A percentile compares a stretch with the other conserved stretches of the same genome.
phyloP scores from a whole-genome alignment of 53 echinoderm and acorn worm genomes.

The Henricia sp. region DNA sequence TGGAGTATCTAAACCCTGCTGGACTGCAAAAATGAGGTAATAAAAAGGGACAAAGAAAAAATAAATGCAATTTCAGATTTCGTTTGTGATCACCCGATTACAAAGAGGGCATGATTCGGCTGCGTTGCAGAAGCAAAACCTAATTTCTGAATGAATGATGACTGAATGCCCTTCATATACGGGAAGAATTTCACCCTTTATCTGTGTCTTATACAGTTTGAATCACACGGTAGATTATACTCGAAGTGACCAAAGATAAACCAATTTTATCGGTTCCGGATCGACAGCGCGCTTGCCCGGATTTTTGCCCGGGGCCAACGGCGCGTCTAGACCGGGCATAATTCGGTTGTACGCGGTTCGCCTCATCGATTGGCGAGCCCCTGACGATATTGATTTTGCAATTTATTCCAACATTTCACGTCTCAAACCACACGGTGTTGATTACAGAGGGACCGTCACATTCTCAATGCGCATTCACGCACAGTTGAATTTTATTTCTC shows the following conservation, averaged over 20 bases:
- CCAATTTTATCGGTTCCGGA: too few species aligned
- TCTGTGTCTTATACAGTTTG: too few species aligned
- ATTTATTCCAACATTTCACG: conserved; percentile 9
- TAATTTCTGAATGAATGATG: too few species aligned
- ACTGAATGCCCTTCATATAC: too few species aligned
- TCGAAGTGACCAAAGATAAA: too few species aligned
- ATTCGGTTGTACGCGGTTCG: neutral
- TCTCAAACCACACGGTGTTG: conserved; percentile 17
- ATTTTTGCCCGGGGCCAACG: neutral
- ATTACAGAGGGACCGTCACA: neutral
- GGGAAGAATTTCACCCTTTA: too few species aligned
- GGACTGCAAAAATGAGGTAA: neutral
- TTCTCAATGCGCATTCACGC: conserved; percentile 21
- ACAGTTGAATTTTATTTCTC: neutral
- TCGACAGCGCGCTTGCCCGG: neutral
- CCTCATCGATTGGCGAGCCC: neutral
- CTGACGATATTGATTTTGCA: conserved; percentile 22
- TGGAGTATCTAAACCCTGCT: neutral
- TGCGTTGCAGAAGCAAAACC: too few species aligned
- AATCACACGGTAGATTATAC: too few species aligned
- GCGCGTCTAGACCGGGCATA: conserved; percentile 17
- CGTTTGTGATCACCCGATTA: too few species aligned
- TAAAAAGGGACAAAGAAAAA: neutral
- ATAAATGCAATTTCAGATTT: neutral
- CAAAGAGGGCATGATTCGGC: too few species aligned